A percentile compares a stretch with the other conserved stretches of the same genome.
phyloP scores from a whole-genome alignment of 2,113 vertebrate genomes.

The Phylloscopus trochiloides region DNA sequence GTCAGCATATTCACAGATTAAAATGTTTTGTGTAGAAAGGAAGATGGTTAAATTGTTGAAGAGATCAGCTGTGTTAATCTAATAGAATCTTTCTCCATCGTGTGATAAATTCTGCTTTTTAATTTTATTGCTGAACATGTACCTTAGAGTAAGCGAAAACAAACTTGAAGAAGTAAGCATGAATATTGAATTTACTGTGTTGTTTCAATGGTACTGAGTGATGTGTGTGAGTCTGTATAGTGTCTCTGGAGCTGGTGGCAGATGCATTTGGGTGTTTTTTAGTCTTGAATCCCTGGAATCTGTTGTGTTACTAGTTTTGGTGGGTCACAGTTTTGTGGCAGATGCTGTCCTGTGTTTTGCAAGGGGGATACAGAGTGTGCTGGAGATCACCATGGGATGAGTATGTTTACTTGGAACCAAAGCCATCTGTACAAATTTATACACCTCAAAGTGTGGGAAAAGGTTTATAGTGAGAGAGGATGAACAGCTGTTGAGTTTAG shows the following conservation, averaged over 20 bases:
- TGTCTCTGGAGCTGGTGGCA: neutral
- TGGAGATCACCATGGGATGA: neutral
- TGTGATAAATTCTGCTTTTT: neutral
- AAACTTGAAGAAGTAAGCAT: neutral
- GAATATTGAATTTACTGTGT: neutral
- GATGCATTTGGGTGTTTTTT: neutral
- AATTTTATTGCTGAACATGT: neutral
- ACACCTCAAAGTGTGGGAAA: neutral
- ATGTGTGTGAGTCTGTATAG: rapidly evolving
- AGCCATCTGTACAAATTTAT: neutral
- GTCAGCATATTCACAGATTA: neutral
- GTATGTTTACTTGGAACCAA: neutral
- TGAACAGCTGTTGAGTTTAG: neutral
- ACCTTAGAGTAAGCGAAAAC: neutral
- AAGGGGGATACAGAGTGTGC: neutral
- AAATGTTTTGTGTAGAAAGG: neutral
- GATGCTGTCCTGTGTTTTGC: neutral
- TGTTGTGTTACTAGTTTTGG: neutral
- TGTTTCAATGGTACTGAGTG: neutral
- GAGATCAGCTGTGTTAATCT: neutral
- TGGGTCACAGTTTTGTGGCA: neutral
- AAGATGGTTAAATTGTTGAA: neutral
- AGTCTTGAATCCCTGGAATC: neutral
- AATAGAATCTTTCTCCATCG: neutral
- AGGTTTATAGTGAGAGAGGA: neutral